Evolutionary conservation across 2,888 invertebrate genomes (phyloP).

Genomic region (Coenonympha glycerion): DNA sequence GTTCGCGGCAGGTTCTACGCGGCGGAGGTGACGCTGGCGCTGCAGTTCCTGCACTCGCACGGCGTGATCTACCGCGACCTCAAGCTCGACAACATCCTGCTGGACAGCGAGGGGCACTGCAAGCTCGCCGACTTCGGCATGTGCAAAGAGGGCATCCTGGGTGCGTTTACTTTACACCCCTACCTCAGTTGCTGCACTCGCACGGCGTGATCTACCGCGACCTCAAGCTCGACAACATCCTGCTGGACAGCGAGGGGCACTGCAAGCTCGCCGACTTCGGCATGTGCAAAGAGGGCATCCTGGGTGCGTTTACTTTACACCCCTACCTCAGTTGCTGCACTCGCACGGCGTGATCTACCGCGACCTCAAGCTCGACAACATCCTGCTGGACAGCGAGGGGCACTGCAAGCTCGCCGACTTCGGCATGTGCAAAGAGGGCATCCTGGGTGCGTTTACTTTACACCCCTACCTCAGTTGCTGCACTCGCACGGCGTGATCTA

Average conservation of each 20-base stretch:
- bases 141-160: conserved; percentile 96
- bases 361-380: conserved; percentile 99
- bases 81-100: conserved; percentile 97
- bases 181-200: conserved; percentile 91
- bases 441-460: conserved; percentile 67
- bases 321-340: conserved; percentile 88
- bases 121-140: conserved; percentile 97
- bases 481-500: conserved; percentile 98
- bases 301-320: conserved; percentile 51
- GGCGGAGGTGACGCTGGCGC: conserved; percentile 97
- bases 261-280: conserved; percentile 97
- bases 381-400: conserved; percentile 95
- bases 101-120: conserved; percentile 96
- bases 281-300: conserved; percentile 98
- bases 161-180: conserved; percentile 37
- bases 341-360: conserved; percentile 98
- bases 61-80: conserved; percentile 99
- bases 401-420: conserved; percentile 96
- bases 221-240: conserved; percentile 98
- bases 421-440: conserved; percentile 99
- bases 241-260: conserved; percentile 96
- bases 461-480: conserved; percentile 85
- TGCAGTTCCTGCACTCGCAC: conserved; percentile 97
- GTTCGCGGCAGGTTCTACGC: conserved; percentile 85
- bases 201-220: conserved; percentile 99